These are phyloP conservation scores for Cheilosia scutellata DNA, from an alignment of 2,888 invertebrate genomes.

Conservation along the genomic window DNA sequence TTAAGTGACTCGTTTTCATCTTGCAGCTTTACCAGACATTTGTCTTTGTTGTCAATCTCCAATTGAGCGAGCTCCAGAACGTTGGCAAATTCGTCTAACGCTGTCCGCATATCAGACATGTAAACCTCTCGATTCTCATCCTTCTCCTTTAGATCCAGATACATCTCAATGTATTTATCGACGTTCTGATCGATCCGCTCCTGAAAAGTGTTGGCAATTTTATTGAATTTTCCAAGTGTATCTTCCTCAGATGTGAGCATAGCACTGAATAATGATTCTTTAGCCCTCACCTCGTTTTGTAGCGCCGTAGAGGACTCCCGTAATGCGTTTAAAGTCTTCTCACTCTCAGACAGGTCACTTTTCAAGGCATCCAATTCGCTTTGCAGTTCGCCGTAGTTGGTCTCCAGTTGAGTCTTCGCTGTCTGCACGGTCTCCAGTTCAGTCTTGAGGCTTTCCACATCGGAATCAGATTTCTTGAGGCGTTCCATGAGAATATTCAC, in stretches of 20 bases:
- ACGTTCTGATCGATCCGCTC: constrained; percentile 83
- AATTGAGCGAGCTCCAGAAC: constrained; percentile 83
- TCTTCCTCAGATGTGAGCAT: constrained; percentile 83
- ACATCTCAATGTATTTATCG: constrained; percentile 83
- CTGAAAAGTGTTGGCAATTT: constrained; percentile 84
- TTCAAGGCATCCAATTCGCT: constrained; percentile 80
- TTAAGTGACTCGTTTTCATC: constrained; percentile 83
- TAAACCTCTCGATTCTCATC: constrained; percentile 83
- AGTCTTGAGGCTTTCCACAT: constrained; percentile 83
- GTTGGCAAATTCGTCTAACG: constrained; percentile 83
- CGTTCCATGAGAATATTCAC: constrained; percentile 84
- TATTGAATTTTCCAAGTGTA: constrained; percentile 84
- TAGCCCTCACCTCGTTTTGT: constrained; percentile 83
- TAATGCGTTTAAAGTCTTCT: constrained; percentile 79
- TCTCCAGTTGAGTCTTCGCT: constrained; percentile 81
- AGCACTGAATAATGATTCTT: constrained; percentile 83
- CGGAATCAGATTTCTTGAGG: constrained; percentile 83
- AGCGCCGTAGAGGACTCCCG: constrained; percentile 81
- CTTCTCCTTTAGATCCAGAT: constrained; percentile 82
- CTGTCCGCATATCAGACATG: constrained; percentile 84
- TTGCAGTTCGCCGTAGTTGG: constrained; percentile 80
- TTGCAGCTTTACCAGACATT: constrained; percentile 80
- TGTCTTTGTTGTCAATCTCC: constrained; percentile 83
- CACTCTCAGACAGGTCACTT: constrained; percentile 80
- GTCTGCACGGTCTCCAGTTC: constrained; percentile 82